Evolutionary conservation across 2,797 vertebrate genomes (phyloP), one percentile per base, ranked within the genome.

Genomic region (Rhodeus uyekii): DNA sequence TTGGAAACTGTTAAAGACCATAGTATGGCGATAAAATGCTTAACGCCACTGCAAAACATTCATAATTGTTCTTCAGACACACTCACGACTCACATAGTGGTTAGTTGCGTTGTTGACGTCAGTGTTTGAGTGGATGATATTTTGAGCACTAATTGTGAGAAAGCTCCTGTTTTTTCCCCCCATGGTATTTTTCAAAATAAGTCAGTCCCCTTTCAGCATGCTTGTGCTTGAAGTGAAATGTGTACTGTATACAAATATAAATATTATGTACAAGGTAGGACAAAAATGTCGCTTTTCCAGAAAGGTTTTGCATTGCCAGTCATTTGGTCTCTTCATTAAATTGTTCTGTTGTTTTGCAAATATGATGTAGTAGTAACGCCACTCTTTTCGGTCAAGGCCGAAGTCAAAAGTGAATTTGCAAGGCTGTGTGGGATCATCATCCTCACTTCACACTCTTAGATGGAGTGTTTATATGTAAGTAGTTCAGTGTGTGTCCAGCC

Each of bases 161-260:
- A 60, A 81, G 29, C 34, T 42, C 69, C 55, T 29, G 3, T 12
- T 34, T 53, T 42, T 38, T 19, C 61, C 39, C 71, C 61, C 39
- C 71, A 22, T 48, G 13, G 65, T 19, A 39, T 53, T 32, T 53
- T 75, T 29, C 7, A 44, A 39, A 36, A 32, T 13, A 48, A 64
- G 76, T 65, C 24, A 9, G 36, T 42, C 27, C 60, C 80, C 71
- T 94, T 94, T 91, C 92, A 90, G 94, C 94, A 95, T 95, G 94
- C 92, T 92, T 90, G 87, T 94, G 92, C 92, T 87, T 58, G 39
- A 78, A 91, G 93, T 93, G 89, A 91, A 90, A 88, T 85, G 80
- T 94, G 93, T 94, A 94, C 86, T 82, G 72, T 82, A 94, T 91
- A 92, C 88, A 89, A 94, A 93, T 94, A 93, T 92, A 93, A 93